phyloP scores from a whole-genome alignment of 2,113 vertebrate genomes.

The Ictalurus furcatus region DNA sequence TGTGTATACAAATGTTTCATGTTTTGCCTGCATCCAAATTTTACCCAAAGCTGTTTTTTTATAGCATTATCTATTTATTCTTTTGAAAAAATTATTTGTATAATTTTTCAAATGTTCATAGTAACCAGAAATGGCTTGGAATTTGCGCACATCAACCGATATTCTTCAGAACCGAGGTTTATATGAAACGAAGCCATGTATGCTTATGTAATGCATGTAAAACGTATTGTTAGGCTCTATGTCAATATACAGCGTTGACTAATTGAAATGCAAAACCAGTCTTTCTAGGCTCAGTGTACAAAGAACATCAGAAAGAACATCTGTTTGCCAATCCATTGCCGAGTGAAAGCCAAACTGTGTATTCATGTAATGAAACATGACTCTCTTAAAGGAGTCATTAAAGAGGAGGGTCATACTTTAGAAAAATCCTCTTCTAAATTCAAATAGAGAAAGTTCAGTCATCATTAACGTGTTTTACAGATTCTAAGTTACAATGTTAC shows the following conservation, averaged over 20 bases:
- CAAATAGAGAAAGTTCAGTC: not conserved
- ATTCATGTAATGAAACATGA: conserved; percentile 8
- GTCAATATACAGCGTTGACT: conserved; percentile 42
- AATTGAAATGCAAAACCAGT: conserved; percentile 63
- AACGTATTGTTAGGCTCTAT: conserved; percentile 29
- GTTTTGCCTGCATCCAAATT: not conserved
- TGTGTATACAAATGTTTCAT: not conserved
- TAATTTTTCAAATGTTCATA: not conserved
- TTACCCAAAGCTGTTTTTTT: not conserved
- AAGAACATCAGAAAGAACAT: not conserved
- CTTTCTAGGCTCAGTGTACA: conserved; percentile 47
- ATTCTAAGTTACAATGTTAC: not conserved
- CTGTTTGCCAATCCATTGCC: not conserved
- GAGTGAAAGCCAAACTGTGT: conserved; percentile 1
- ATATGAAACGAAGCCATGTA: conserved; percentile 16
- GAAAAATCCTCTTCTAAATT: not conserved
- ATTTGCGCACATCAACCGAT: not conserved
- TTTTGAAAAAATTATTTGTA: too few species aligned
- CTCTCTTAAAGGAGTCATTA: not conserved
- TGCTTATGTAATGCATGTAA: not conserved
- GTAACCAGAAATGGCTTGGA: not conserved
- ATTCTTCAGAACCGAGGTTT: not conserved
- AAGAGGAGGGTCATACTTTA: not conserved
- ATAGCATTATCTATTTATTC: not conserved
- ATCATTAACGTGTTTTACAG: not conserved